A percentile compares a stretch with the other conserved stretches of the same genome.
Evolutionary conservation across 2,888 invertebrate genomes (phyloP).

Genomic region (Synergus laeviventris): DNA sequence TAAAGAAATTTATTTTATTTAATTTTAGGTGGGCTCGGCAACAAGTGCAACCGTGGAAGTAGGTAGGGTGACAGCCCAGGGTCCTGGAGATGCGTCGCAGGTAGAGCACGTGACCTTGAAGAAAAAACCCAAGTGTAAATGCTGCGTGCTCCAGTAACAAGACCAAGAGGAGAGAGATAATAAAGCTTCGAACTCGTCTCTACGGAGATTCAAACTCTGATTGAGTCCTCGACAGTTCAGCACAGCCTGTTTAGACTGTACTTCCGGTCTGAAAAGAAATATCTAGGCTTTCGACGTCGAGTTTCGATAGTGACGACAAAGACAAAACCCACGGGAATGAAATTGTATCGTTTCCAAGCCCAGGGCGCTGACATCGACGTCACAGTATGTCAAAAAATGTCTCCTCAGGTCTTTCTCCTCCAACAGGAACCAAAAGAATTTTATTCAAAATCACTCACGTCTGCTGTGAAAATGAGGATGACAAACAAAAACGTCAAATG

Average conservation of each 20-base stretch:
- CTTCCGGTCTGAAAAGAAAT: constrained; percentile 7
- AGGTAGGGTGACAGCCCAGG: constrained; percentile 84
- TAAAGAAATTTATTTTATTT: background rate
- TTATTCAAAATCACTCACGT: background rate
- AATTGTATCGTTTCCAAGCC: constrained; percentile 5
- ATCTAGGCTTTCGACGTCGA: background rate
- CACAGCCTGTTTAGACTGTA: constrained; percentile 7
- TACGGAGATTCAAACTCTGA: constrained; percentile 29
- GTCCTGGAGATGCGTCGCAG: constrained; percentile 84
- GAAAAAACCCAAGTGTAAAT: constrained; percentile 96
- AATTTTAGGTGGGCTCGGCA: constrained; percentile 65
- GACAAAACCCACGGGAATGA: background rate
- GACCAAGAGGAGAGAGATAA: constrained; percentile 37
- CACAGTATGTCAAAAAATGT: background rate
- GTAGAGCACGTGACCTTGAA: constrained; percentile 95
- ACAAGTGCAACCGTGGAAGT: constrained; percentile 81
- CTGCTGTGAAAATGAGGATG: background rate
- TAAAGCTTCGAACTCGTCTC: constrained; percentile 40
- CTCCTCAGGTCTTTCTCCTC: constrained; percentile 17
- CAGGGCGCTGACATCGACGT: background rate
- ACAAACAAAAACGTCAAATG: background rate
- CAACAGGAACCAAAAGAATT: constrained; percentile 1
- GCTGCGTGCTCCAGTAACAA: constrained; percentile 93
- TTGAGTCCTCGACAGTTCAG: constrained; percentile 31
- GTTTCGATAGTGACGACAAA: constrained; percentile 22